Evolutionary conservation across 2,888 invertebrate species (phyloP).

Genomic region (Megastigmus dorsalis): DNA sequence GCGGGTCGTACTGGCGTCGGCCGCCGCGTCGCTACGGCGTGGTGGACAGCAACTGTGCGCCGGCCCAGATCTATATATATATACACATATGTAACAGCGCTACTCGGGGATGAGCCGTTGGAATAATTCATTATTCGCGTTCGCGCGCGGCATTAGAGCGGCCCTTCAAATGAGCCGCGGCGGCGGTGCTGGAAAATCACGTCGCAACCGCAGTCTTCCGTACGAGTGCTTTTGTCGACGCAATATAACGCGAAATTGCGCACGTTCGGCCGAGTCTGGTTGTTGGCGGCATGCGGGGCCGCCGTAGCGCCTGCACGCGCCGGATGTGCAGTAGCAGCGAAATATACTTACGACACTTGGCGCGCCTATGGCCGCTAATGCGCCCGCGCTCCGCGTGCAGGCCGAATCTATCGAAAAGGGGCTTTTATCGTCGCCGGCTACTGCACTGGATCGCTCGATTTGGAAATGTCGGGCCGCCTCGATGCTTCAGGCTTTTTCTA

Average conservation of each 20-base stretch:
- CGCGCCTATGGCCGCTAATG: too few relatives aligned
- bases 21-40: slow-evolving; percentile 10
- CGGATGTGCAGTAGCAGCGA: slow-evolving; percentile 2
- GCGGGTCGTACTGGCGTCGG: not conserved
- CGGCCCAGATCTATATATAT: too few relatives aligned
- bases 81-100: too few relatives aligned
- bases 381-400: too few relatives aligned
- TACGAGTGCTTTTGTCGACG: slow-evolving; percentile 42
- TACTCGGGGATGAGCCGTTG: slow-evolving; percentile 49
- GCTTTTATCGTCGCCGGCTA: too few relatives aligned
- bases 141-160: slow-evolving; percentile 27
- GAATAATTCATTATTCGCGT: slow-evolving; percentile 54
- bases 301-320: not conserved
- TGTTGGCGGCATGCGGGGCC: too few relatives aligned
- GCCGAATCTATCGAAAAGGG: too few relatives aligned
- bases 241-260: slow-evolving; percentile 17
- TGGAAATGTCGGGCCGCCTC: too few relatives aligned
- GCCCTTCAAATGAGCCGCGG: not conserved
- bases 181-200: slow-evolving; percentile 56
- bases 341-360: slow-evolving; percentile 21
- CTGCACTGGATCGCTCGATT: too few relatives aligned
- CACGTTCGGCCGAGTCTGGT: not conserved
- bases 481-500: too few relatives aligned
- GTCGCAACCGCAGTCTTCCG: slow-evolving; percentile 49
- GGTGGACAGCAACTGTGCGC: too few relatives aligned